Evolutionary conservation across 2,113 vertebrate species (phyloP), one percentile per base, ranked within the genome.

Genomic region (Limanda limanda): DNA sequence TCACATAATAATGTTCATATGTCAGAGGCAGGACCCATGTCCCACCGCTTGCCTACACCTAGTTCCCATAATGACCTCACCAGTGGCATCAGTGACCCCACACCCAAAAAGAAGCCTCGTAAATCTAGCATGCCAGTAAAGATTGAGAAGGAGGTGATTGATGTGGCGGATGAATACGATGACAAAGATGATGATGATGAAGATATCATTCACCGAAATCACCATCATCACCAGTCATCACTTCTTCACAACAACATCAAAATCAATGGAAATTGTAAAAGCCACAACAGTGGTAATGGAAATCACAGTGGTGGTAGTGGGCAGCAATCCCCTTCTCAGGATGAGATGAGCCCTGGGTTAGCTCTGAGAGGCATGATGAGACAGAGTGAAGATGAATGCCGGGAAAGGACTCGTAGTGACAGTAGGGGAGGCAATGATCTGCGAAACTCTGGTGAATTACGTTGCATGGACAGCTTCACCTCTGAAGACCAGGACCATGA

Each of bases 81-180:
- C 24, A 95, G 96, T 74, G 93, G 95, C 77, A 95, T 63, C 76
- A 86, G 92, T 45, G 98, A 99, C 76, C 95, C 97, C 58, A 96
- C 95, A 0, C 98, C 98, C 37, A 99, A 99, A 91, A 99, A 99
- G 92, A 99, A 99, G 80, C 98, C 98, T 74, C 95, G 98, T 61
- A 99, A 99, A 86, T 99, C 98, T 0, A 99, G 98, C 90, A 99
- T 99, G 98, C 98, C 98, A 67, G 98, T 99, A 25, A 99, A 99
- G 94, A 99, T 99, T 58, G 98, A 99, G 88, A 99, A 99, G 88
- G 98, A 99, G 86, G 94, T 98, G 21, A 97, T 98, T 0, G 97
- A 98, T 62, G 98, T 98, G 3, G 96, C 96, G 0, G 98, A 99
- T 69, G 98, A 98, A 65, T 99, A 96, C 74, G 97, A 99, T 0